Evolutionary conservation across 2,113 vertebrate genomes (phyloP), one percentile per base, ranked within the genome.

Genomic region (Myxocyprinus asiaticus): DNA sequence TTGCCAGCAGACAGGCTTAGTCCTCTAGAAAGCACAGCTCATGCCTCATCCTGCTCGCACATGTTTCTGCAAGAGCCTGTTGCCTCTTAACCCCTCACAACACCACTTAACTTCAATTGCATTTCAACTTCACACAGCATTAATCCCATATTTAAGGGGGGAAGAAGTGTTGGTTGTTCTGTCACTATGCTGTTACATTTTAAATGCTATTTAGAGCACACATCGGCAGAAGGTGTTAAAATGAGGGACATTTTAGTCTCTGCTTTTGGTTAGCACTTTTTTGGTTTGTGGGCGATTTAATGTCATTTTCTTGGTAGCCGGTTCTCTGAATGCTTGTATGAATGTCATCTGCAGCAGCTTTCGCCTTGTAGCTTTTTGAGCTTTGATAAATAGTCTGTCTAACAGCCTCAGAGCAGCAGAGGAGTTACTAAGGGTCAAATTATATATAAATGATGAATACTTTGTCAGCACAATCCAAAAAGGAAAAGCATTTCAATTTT

Each of bases 31-130:
- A 65, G 47, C 22, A 55, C 48, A 44, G 10, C 59, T 72, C 78
- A 79, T 65, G 33, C 68, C 53, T 79, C 68, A 58, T 45, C 59
- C 58, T 72, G 61, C 78, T 65, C 10, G 4, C 78, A 79, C 68
- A 65, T 72, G 78, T 72, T 47, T 11, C 15, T 70, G 22, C 61
- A 83, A 42, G 6, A 4, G 4, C 58, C n/a, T 63, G 22, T 75
- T 68, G 55, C 56, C 17, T 77, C 11, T 61, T 47, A 17, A 47
- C n/a, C 47, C 45, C 56, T 55, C 53, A 42, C 22, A 33, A 33
- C 22, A 33, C 17, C 8, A 7, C 33, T 63, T 55, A 65, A 42
- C 22, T 15, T 71, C 43, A 43, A 70, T 66, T 66, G 12, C 63
- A 48, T 48, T 66, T 58, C 4, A 71, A 33, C 22, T 33, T 33